Conservation (phyloP, 2,797 vertebrate species). For the Pelodytes ibericus region DNA sequence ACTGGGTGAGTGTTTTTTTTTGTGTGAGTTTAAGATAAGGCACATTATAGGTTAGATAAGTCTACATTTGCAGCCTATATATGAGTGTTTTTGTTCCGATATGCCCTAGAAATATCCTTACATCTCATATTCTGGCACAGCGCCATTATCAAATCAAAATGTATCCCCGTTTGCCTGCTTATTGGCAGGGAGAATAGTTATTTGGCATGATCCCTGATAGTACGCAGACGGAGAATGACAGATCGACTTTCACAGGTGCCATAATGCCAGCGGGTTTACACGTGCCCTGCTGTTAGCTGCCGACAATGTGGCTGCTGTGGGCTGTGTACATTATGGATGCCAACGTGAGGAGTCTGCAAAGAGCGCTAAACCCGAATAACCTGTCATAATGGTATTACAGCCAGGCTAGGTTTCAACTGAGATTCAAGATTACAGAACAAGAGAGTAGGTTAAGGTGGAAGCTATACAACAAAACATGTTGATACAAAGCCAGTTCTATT, state of each 20-base stretch:
- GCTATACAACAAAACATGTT: background rate
- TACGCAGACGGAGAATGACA: slow-evolving; percentile 48
- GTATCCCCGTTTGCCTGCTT: slow-evolving; percentile 22
- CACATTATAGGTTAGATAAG: no score
- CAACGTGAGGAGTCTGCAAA: slow-evolving; percentile 9
- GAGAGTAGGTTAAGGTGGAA: background rate
- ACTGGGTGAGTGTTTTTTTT: no score
- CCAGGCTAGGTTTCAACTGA: slow-evolving; percentile 13
- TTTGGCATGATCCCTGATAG: slow-evolving; percentile 45
- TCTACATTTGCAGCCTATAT: no score
- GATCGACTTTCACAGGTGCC: slow-evolving; percentile 51
- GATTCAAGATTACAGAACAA: background rate
- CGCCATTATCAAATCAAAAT: slow-evolving; percentile 32
- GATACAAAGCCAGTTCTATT: no score
- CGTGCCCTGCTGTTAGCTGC: slow-evolving; percentile 38
- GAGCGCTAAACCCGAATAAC: slow-evolving; percentile 6
- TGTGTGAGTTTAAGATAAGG: no score
- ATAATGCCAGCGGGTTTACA: slow-evolving; percentile 48
- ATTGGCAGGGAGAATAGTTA: slow-evolving; percentile 43
- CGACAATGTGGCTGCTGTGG: slow-evolving; percentile 33
- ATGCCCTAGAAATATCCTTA: slow-evolving; percentile 28
- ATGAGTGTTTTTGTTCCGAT: background rate
- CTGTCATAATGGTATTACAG: background rate
- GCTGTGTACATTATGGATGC: slow-evolving; percentile 28
- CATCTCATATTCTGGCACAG: slow-evolving; percentile 11